Base-by-base conservation (phyloP, 92 coral and sea anemone species). In the Porites lobata region DNA sequence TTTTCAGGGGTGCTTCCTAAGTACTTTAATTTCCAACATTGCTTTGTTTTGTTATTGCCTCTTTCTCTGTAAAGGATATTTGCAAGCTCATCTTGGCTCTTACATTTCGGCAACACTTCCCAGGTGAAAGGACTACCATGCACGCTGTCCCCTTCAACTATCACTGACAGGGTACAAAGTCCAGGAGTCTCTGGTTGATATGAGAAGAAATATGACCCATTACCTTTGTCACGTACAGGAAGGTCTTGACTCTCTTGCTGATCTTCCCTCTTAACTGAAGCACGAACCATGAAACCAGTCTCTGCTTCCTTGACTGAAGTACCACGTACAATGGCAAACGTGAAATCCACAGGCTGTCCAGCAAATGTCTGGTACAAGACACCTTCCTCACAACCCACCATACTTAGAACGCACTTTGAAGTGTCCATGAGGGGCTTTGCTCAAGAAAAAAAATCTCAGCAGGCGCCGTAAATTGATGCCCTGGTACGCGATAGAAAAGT, bases 61-160 rank as follows among this genome's bases (percentile, higher is more conserved):
- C 29, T 26, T 26, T 26, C 2, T 1, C 29, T 26, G 29, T 26
- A 0, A 2, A 26, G 2, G 1, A 26, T 1, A 26, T 26, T 26
- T 26, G 29, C 1, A 22, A 22, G 24, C 24, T 22, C 24, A 22
- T 22, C 24, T 22, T n/a, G n/a, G n/a, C n/a, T n/a, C n/a, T n/a
- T n/a, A n/a, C n/a, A n/a, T n/a, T n/a, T n/a, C n/a, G n/a, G n/a
- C n/a, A n/a, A n/a, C n/a, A n/a, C n/a, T n/a, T n/a, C 24, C 24
- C 50, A 76, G 7, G 7, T 57, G 24, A 88, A 92, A 2, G 94
- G 94, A 74, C 94, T 92, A 20, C 92, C 92, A 26, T 54, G 69
- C 10, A 92, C 81, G 7, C 75, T 59, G 14, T 85, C 75, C 7
- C 85, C 75, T 56, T 84, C 90, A 7, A 88, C 94, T 12, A 26